Conservation (phyloP, 2,113 vertebrate species). For the Typhlomys cinereus region DNA sequence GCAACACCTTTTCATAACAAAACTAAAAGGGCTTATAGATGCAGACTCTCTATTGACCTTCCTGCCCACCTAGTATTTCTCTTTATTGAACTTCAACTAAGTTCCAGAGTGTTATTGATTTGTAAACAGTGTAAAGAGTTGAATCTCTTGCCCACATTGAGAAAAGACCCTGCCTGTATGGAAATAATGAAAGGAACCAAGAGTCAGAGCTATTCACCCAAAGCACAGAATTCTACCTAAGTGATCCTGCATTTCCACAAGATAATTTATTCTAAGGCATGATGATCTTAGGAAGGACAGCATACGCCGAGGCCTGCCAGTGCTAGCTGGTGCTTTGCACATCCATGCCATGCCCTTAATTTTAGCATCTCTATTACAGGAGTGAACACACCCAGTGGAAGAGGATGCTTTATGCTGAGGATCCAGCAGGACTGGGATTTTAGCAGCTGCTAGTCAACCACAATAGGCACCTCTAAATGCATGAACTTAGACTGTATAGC, state of each 20-base stretch:
- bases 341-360: conserved; percentile 3
- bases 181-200: background rate
- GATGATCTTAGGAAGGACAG: conserved; percentile 37
- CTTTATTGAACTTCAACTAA: conserved; percentile 18
- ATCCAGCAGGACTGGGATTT: conserved; percentile 37
- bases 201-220: conserved; percentile 12
- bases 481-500: conserved; percentile 54
- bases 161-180: conserved; percentile 24
- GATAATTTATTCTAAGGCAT: conserved; percentile 44
- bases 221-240: conserved; percentile 42
- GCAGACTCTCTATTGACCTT: background rate
- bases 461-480: conserved; percentile 1
- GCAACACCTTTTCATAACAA: background rate
- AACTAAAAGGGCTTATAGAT: conserved; percentile 25
- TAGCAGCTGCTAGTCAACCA: conserved; percentile 7
- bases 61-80: background rate
- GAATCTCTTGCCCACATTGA: conserved; percentile 46
- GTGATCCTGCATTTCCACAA: conserved; percentile 51
- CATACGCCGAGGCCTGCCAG: conserved; percentile 7
- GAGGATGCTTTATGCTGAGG: conserved; percentile 32
- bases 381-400: conserved; percentile 39
- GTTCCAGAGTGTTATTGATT: conserved; percentile 23
- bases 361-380: conserved; percentile 54
- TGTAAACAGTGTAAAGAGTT: conserved; percentile 21
- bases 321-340: conserved; percentile 51